Conservation (phyloP, 1,140 invertebrate genomes). For the Luehdorfia chinensis region DNA sequence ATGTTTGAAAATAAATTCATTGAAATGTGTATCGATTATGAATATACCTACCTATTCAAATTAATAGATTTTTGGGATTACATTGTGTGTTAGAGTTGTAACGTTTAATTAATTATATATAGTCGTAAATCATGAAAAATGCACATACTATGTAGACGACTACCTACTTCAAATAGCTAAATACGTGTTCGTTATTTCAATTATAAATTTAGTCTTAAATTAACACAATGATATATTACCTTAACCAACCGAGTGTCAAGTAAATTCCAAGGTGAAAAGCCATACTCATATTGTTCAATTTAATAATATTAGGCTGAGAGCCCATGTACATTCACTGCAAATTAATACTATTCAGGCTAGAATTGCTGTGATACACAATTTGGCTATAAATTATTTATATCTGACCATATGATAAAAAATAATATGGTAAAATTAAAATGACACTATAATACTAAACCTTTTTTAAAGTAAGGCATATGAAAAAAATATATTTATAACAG, state of each 20-base stretch:
- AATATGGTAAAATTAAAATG: too few relatives aligned
- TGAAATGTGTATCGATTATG: slow-evolving; percentile 1
- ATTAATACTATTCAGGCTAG: slow-evolving; percentile 72
- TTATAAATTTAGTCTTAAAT: too few relatives aligned
- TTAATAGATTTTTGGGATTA: slow-evolving; percentile 36
- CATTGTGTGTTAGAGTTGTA: slow-evolving; percentile 50
- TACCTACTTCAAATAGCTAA: slow-evolving; percentile 43
- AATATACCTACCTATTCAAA: slow-evolving; percentile 14
- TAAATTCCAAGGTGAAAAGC: too few relatives aligned
- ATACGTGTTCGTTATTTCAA: slow-evolving; percentile 52
- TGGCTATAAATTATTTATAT: slow-evolving; percentile 65
- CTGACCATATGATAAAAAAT: too few relatives aligned
- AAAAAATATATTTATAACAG: too few relatives aligned
- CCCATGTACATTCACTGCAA: slow-evolving; percentile 66
- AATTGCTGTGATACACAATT: slow-evolving; percentile 75
- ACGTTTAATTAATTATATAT: slow-evolving; percentile 35
- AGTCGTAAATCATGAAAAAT: slow-evolving; percentile 40
- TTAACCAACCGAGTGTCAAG: too few relatives aligned
- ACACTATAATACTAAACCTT: neutral
- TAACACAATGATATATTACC: too few relatives aligned
- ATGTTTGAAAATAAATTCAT: neutral
- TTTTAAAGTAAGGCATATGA: neutral
- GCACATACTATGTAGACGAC: slow-evolving; percentile 50
- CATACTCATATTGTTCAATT: too few relatives aligned
- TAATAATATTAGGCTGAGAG: too few relatives aligned